A percentile compares a stretch with the other conserved stretches of the same genome.
Evolutionary conservation across 2,888 invertebrate species (phyloP).

Genomic region (Eupithecia insigniata): DNA sequence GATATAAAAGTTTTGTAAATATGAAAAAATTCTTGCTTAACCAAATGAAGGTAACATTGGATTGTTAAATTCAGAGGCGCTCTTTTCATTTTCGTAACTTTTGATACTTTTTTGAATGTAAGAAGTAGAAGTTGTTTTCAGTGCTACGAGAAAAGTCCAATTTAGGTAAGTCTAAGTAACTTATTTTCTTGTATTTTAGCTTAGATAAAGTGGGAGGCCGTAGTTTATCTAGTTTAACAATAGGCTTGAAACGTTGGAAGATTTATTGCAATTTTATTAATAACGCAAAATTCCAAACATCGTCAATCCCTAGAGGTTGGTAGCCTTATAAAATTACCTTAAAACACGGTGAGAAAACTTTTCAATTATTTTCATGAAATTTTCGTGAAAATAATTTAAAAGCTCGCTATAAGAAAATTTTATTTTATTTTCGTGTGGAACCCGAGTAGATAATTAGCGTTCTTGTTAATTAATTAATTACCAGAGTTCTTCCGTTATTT

Average conservation of each 20-base stretch:
- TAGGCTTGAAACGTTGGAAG: background rate
- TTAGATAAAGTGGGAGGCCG: no score
- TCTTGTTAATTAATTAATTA: constrained; percentile 19
- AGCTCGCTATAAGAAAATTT: constrained; percentile 1
- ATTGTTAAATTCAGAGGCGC: no score
- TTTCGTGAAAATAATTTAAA: background rate
- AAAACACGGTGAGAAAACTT: background rate
- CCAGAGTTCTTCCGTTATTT: constrained; percentile 1
- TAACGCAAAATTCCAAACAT: background rate
- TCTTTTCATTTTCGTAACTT: no score
- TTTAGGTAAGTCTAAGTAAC: no score
- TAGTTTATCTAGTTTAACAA: no score
- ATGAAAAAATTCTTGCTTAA: no score
- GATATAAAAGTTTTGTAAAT: no score
- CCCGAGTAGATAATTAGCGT: constrained; percentile 11
- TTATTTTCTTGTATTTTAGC: no score
- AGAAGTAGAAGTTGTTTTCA: no score
- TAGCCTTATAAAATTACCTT: background rate
- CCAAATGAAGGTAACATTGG: no score
- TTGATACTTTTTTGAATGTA: no score
- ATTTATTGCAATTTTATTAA: background rate
- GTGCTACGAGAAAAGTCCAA: no score
- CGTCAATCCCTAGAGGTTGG: background rate
- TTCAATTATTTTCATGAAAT: constrained; percentile 1
- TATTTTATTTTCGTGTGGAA: constrained; percentile 9